These are phyloP conservation scores for Propithecus deckenii DNA, from an alignment of 2,797 vertebrate genomes.

Conservation along the genomic window DNA sequence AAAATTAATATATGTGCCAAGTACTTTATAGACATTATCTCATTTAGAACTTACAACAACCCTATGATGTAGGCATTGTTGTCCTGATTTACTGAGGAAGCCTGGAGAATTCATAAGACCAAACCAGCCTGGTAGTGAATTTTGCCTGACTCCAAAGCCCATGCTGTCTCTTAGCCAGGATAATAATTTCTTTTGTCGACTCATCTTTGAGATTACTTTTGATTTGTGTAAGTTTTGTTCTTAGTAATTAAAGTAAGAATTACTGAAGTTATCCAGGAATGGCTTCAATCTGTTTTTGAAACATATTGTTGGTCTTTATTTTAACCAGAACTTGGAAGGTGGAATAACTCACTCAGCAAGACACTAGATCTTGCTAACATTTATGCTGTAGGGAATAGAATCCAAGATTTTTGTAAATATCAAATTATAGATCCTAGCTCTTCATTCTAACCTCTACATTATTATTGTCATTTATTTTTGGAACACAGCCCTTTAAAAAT, in stretches of 20 bases:
- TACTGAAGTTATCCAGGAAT: slow-evolving; percentile 34
- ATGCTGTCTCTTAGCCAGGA: background rate
- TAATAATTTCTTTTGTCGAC: background rate
- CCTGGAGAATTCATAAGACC: background rate
- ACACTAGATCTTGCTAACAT: background rate
- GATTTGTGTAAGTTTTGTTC: background rate
- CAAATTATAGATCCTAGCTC: background rate
- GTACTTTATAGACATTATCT: background rate
- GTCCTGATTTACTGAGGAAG: background rate
- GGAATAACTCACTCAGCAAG: slow-evolving; percentile 7
- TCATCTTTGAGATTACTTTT: slow-evolving; percentile 17
- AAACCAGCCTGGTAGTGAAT: background rate
- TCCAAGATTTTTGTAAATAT: slow-evolving; percentile 52
- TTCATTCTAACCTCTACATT: slow-evolving; percentile 13
- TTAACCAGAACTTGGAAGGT: slow-evolving; percentile 22
- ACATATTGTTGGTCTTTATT: background rate
- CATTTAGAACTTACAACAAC: background rate
- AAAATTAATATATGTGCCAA: background rate
- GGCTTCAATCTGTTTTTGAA: slow-evolving; percentile 39
- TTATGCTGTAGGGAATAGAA: background rate
- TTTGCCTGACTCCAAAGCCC: background rate
- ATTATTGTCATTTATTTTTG: slow-evolving; percentile 47
- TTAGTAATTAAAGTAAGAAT: slow-evolving; percentile 43
- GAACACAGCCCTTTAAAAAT: background rate
- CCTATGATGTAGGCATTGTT: background rate